Base-by-base conservation (phyloP, 2,888 invertebrate species). In the Hipparchia semele region DNA sequence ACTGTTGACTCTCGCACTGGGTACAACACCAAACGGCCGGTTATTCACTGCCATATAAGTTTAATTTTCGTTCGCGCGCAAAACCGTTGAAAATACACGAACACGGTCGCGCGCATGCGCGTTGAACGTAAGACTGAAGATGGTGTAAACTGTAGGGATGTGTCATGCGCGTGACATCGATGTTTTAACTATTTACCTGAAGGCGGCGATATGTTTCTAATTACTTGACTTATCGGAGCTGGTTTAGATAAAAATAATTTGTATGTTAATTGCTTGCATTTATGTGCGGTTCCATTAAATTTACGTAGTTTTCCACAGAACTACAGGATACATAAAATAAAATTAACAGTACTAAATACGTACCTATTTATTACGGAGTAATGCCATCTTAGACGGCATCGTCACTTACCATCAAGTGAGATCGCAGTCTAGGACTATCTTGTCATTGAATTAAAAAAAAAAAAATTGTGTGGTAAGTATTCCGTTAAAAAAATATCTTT, bases 1-100 rank as follows among this genome's bases (percentile, higher is more conserved):
- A 77, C 84, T 84, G 81, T 86, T 87, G 78, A 84, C 86, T 85
- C 87, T 86, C 79, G 84, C 83, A 87, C 88, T 90, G 82, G 87
- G 89, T 85, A 90, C 89, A 79, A 89, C 89, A 86, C 88, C 87
- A 91, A 88, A 88, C 82, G 86, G 86, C 81, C 87, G 87, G 81
- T 84, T 90, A 89, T 89, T 88, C 87, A 92, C 91, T 92, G 93
- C 92, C 92, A 93, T 93, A 92, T 90, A 90, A 91, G 89, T 85
- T 81, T 82, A 84, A 83, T 86, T 84, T 82, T 83, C 81, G 77
- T 78, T 78, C 75, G 71, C 73, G 75, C 77, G 66, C 72, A 72
- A 80, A 76, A 76, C 79, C 79, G 76, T 75, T 81, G 81, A 82
- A 83, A 80, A 78, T 79, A 89, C 84, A 88, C 91, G 89, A 82